Evolutionary conservation across 1,140 invertebrate genomes (phyloP), one percentile per base, ranked within the genome.

Genomic region (Pachyrhynchus sulphureomaculatus): DNA sequence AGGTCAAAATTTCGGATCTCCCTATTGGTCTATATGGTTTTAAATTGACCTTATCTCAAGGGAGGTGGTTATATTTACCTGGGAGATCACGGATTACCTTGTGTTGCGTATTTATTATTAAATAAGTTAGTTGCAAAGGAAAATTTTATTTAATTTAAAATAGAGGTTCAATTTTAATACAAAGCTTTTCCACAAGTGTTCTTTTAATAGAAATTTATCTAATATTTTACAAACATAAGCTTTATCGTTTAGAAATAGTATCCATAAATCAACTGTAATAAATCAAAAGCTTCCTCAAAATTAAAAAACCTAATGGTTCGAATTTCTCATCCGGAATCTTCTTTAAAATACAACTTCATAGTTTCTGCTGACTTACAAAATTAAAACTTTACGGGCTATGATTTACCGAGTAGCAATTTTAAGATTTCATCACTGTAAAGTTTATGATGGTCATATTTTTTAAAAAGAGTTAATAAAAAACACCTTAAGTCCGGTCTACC

Each of bases 401-500:
- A 57, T 57, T 57, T 57, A 57, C 54, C 41, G 54, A 18, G 29
- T 47, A 32, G 54, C 54, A 57, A 47, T 57, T 57, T 57, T 37
- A 12, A 26, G 42, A 57, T 57, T 57, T 57, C 54, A 57, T 45
- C 54, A 47, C 54, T 33, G 15, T 20, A 15, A 57, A 57, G 39
- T 57, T 57, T 57, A 57, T 26, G 41, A 21, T 15, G 18, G 41
- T 47, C 26, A 57, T 57, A 57, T 57, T 41, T 57, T n/a, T 29
- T 51, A 52, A 61, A 54, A 23, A 33, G 57, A 61, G 44, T 61
- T 65, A 61, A 61, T 61, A 65, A 64, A 65, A 65, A 65, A 61
- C 51, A 32, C 51, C 12, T 26, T 21, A 45, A 56, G 57, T 51
- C 51, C 48, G 26, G 20, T 21, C 42, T 48, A 39, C 49, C 51